These are phyloP conservation scores for Saiga tatarica DNA, from an alignment of 2,113 vertebrate species.

Conservation along the genomic window DNA sequence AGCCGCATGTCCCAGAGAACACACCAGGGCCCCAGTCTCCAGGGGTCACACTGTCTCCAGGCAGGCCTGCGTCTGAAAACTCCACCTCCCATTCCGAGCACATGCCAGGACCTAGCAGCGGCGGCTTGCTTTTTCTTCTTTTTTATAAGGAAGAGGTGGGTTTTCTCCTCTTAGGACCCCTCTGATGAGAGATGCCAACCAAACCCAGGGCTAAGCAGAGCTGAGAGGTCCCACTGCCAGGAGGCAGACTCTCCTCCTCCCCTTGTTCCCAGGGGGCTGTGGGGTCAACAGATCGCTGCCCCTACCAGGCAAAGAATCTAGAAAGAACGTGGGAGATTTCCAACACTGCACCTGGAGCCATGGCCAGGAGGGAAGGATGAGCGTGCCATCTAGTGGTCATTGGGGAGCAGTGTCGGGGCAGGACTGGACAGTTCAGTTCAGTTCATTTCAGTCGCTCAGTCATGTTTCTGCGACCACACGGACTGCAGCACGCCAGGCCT, in stretches of 20 bases:
- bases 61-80: not conserved
- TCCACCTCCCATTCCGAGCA: not conserved
- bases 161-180: not conserved
- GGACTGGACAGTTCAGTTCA: not conserved
- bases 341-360: not conserved
- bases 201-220: not conserved
- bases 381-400: constrained; percentile 76
- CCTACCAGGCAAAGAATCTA: constrained; percentile 58
- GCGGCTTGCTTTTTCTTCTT: no score
- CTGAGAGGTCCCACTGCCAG: not conserved
- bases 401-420: accelerated
- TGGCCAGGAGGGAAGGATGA: not conserved
- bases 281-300: constrained; percentile 58
- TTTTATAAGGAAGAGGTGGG: not conserved
- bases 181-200: not conserved
- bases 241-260: constrained; percentile 5
- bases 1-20: not conserved
- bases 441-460: not conserved
- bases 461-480: not conserved
- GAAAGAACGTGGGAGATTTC: constrained; percentile 75
- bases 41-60: not conserved
- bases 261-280: constrained; percentile 50
- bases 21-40: not conserved
- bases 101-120: accelerated
- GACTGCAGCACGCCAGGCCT: not conserved